A percentile compares a stretch with the other conserved stretches of the same genome.
Evolutionary conservation across 2,888 invertebrate species (phyloP).

Genomic region (Entomobrya proxima): DNA sequence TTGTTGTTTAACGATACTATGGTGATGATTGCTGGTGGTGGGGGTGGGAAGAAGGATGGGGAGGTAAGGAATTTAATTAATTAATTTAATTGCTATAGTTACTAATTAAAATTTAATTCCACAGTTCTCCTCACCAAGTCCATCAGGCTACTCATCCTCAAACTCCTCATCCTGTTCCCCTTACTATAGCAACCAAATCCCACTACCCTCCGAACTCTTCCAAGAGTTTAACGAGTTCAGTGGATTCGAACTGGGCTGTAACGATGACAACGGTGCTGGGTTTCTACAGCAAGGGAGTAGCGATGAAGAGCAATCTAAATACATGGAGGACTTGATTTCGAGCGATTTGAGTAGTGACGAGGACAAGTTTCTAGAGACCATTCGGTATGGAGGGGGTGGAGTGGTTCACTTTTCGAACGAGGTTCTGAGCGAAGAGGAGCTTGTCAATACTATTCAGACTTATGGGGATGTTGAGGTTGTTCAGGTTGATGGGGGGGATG

Average conservation of each 20-base stretch:
- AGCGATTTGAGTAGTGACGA: slow-evolving; percentile 55
- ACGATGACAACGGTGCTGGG: neutral
- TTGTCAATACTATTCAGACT: slow-evolving; percentile 38
- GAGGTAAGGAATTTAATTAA: too few species aligned
- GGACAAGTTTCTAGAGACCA: slow-evolving; percentile 73
- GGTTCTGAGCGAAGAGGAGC: slow-evolving; percentile 43
- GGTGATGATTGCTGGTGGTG: slow-evolving; percentile 40
- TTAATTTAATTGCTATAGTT: too few species aligned
- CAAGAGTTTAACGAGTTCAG: slow-evolving; percentile 3
- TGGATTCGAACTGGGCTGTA: neutral
- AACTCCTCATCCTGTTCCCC: neutral
- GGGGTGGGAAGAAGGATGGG: neutral
- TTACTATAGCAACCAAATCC: slow-evolving; percentile 1
- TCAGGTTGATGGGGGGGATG: slow-evolving; percentile 54
- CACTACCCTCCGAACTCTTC: neutral
- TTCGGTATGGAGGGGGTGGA: slow-evolving; percentile 51
- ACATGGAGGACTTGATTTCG: slow-evolving; percentile 61
- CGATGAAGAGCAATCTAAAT: slow-evolving; percentile 61
- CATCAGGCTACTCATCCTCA: neutral
- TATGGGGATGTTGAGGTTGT: slow-evolving; percentile 69
- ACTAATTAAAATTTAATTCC: too few species aligned
- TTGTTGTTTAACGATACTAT: slow-evolving; percentile 37
- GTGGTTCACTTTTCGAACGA: neutral
- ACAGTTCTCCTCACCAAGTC: neutral
- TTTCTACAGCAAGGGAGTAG: neutral